Conservation (phyloP, 2,797 vertebrate genomes). For the Acrossocheilus fasciatus region DNA sequence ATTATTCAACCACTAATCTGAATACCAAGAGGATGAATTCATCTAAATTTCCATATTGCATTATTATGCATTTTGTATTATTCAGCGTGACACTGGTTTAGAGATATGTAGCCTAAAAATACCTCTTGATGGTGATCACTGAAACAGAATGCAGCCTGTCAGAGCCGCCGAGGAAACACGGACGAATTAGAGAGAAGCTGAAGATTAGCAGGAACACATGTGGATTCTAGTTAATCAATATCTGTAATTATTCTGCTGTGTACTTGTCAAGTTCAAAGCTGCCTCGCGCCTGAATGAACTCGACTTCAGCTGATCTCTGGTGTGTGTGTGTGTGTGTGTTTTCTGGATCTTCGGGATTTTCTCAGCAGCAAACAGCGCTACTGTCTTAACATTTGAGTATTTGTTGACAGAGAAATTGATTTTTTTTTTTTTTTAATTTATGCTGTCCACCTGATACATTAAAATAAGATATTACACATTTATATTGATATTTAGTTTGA, state of each 20-base stretch:
- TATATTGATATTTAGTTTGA: neutral
- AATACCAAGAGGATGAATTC: neutral
- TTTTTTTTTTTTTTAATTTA: neutral
- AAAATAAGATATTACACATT: neutral
- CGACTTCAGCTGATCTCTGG: slow-evolving; percentile 2
- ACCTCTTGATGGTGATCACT: neutral
- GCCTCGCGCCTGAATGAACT: neutral
- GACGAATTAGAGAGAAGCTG: neutral
- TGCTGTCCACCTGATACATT: no score
- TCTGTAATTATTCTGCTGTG: slow-evolving; percentile 34
- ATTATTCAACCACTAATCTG: neutral
- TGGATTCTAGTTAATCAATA: slow-evolving; percentile 27
- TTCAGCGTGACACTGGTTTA: neutral
- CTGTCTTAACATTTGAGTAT: neutral
- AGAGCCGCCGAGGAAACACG: slow-evolving; percentile 4
- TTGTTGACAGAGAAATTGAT: neutral
- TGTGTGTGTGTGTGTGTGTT: slow-evolving; percentile 14
- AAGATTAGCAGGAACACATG: neutral
- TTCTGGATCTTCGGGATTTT: neutral
- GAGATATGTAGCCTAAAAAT: neutral
- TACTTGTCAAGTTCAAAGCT: slow-evolving; percentile 21
- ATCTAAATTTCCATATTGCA: neutral
- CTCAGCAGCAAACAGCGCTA: neutral
- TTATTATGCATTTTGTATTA: neutral
- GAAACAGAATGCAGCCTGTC: neutral